Evolutionary conservation across 2,113 vertebrate species (phyloP), one percentile per base, ranked within the genome.

Genomic region (Labeo catla): DNA sequence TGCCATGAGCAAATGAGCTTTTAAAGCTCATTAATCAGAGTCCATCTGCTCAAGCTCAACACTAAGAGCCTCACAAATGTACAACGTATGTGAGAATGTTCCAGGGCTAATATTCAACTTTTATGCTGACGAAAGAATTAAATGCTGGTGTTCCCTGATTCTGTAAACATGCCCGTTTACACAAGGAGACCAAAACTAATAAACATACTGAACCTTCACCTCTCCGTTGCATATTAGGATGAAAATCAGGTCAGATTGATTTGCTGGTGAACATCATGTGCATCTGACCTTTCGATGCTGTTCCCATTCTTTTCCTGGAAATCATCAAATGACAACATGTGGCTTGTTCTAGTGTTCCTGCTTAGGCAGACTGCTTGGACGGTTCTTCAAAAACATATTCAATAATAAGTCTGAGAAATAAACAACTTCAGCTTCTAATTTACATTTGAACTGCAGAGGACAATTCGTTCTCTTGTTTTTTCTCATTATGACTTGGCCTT

Each of bases 31-130:
- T 59, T 59, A 59, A 59, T n/a, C 57, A n/a, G 57, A 76, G 39
- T 84, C 80, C 81, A 87, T 82, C 61, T 83, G 59, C 86, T 81
- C 45, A 68, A 68, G 34, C 39, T 47, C 34, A 59, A 84, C 21
- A 19, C 34, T 19, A 23, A 76, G 49, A 76, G 23, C 6, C 23
- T 28, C 76, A 68, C 28, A 68, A 52, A 50, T 7, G 5, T 49
- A 23, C 21, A 63, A 81, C 8, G 47, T 52, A 52, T 47, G 50
- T 50, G 63, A 50, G 61, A 82, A 52, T 3, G 8, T 65, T 81
- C 13, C 59, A 47, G 59, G 8, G 59, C 23, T 23, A 16, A 57
- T 61, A 7, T 79, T 79, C 52, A 61, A 79, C 45, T 49, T 13
- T 39, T 15, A n/a, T 49, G 43, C 13, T 65, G 43, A 65, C 12